Base-by-base conservation (phyloP, 2,888 invertebrate genomes). In the Elaeidobius kamerunicus region DNA sequence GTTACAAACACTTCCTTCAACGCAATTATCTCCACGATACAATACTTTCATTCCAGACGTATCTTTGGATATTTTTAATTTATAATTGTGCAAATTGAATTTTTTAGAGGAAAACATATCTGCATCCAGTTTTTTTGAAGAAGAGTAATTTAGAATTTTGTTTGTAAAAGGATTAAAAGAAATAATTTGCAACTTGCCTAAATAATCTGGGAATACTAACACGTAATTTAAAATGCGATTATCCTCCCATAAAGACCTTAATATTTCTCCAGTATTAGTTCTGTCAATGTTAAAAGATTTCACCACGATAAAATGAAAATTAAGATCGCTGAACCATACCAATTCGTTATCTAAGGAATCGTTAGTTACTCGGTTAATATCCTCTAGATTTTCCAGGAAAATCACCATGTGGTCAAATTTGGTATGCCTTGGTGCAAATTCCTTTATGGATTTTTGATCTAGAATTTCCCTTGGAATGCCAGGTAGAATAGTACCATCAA, bases 141-240 rank as follows among this genome's bases (percentile, higher is more conserved):
- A 23, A 4, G 36, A 18, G 17, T 27, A 19, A 23, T 44, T 32
- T 3, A 40, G 5, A n/a, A 51, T 6, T 20, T 36, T 20, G 4
- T 41, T 18, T 34, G 34, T 9, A 27, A 40, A 45, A 1, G 46
- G 46, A 34, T 40, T 17, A 27, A 41, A 46, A 2, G 46, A 46
- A 19, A 45, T 20, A 15, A 43, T 28, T 18, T 43, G 23, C 15
- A 50, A 16, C 6, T 16, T n/a, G 9, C 15, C 32, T 19, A 18
- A 14, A 4, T 14, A n/a, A 9, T 52, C 32, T 2, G 17, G 6
- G 3, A 32, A 28, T 17, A 40, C 34, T 11, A 52, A 6, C n/a
- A 34, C 28, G 18, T 35, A 54, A 11, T 54, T 39, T 17, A 49
- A 39, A 23, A 54, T 19, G 16, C 39, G 38, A 7, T 41, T n/a